These are phyloP conservation scores for Podargus strigoides DNA, from an alignment of 2,797 vertebrate species.

Conservation along the genomic window DNA sequence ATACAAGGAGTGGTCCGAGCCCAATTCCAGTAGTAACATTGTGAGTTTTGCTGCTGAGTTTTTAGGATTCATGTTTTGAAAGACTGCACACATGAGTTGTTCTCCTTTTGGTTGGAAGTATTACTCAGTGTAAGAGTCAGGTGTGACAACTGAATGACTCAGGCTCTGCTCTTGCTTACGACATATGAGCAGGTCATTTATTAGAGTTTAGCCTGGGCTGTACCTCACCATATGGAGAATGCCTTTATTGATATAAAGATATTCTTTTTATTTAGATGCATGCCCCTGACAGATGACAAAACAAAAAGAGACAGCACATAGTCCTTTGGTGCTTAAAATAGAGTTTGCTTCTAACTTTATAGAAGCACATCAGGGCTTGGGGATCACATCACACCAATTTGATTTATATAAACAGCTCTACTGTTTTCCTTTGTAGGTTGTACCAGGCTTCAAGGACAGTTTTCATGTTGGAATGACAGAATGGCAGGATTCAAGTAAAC, in stretches of 20 bases:
- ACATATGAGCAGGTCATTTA: neutral
- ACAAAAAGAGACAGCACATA: neutral
- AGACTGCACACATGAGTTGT: neutral
- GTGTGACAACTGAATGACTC: neutral
- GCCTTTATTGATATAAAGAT: neutral
- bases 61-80: neutral
- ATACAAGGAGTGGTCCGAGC: neutral
- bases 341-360: constrained; percentile 21
- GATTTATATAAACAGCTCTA: constrained; percentile 57
- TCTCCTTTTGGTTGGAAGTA: neutral
- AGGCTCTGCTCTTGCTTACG: neutral
- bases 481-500: constrained; percentile 57
- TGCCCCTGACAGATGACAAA: neutral
- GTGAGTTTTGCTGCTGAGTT: neutral
- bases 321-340: neutral
- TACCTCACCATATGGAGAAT: neutral
- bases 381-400: constrained; percentile 28
- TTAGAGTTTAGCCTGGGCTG: neutral
- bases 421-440: constrained; percentile 43
- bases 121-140: neutral
- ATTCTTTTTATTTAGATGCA: neutral
- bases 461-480: constrained; percentile 49
- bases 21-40: neutral
- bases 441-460: constrained; percentile 55
- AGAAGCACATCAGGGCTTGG: constrained; percentile 16